These are phyloP conservation scores for Clarias platycephalus DNA, from an alignment of 2,797 vertebrate species.

Conservation along the genomic window DNA sequence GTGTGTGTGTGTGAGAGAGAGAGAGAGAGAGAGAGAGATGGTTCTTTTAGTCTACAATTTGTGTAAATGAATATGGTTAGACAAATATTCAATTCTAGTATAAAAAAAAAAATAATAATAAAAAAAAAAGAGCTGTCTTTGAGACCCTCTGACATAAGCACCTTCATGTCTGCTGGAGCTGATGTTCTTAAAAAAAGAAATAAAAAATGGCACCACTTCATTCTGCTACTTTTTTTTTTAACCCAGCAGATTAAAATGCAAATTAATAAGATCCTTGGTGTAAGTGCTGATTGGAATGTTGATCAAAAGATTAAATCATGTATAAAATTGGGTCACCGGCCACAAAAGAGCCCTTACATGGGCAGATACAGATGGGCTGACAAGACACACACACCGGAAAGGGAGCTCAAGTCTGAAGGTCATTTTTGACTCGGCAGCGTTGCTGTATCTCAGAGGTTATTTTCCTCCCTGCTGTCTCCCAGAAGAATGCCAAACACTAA, in stretches of 20 bases:
- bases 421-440: conserved; percentile 20
- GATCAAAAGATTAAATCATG: conserved; percentile 20
- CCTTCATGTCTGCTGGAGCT: neutral
- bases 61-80: neutral
- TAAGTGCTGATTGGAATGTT: conserved; percentile 16
- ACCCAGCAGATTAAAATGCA: conserved; percentile 8
- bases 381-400: conserved; percentile 6
- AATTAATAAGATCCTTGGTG: neutral
- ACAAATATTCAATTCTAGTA: neutral
- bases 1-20: no score
- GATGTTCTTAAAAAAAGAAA: neutral
- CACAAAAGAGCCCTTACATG: conserved; percentile 8
- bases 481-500: conserved; percentile 19
- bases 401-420: conserved; percentile 26
- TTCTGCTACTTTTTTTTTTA: neutral
- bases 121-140: neutral
- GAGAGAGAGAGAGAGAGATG: neutral
- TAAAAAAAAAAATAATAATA: neutral
- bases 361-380: conserved; percentile 30
- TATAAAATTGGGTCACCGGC: conserved; percentile 23
- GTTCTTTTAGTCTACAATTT: neutral
- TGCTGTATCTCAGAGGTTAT: neutral
- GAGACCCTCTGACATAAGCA: neutral
- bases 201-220: neutral
- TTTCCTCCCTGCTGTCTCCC: conserved; percentile 11